Evolutionary conservation across 2,888 invertebrate genomes (phyloP).

Genomic region (Acanthopleura granulata): DNA sequence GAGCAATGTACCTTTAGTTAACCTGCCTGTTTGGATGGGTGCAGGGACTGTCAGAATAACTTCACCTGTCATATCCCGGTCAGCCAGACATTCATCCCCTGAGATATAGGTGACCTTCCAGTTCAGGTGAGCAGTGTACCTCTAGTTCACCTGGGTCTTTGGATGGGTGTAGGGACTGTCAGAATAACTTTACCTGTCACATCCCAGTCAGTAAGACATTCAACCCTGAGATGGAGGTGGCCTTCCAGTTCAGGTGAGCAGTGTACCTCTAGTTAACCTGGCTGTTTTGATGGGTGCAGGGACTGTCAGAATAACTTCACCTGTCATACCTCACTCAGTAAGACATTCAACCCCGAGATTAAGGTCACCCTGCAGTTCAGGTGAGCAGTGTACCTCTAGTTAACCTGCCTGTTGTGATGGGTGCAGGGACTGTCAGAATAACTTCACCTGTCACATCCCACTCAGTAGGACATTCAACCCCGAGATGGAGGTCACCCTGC

Average conservation of each 20-base stretch:
- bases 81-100: no score
- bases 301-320: conserved; percentile 30
- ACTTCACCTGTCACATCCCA: no score
- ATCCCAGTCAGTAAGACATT: conserved; percentile 36
- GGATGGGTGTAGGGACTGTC: conserved; percentile 31
- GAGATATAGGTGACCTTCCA: no score
- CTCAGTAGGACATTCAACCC: no score
- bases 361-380: conserved; percentile 35
- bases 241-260: conserved; percentile 37
- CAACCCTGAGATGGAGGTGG: conserved; percentile 31
- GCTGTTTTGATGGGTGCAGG: conserved; percentile 32
- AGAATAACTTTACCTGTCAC: conserved; percentile 32
- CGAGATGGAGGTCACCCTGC: no score
- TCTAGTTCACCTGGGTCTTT: background rate
- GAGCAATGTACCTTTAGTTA: conserved; percentile 4
- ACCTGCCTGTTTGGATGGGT: no score
- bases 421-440: no score
- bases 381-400: conserved; percentile 26
- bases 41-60: no score
- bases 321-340: conserved; percentile 33
- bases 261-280: no score
- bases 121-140: no score
- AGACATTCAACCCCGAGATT: conserved; percentile 35
- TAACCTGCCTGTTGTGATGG: no score
- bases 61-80: no score